Evolutionary conservation across 1,140 invertebrate species (phyloP), one percentile per base, ranked within the genome.

Genomic region (Rhopalosiphum padi): DNA sequence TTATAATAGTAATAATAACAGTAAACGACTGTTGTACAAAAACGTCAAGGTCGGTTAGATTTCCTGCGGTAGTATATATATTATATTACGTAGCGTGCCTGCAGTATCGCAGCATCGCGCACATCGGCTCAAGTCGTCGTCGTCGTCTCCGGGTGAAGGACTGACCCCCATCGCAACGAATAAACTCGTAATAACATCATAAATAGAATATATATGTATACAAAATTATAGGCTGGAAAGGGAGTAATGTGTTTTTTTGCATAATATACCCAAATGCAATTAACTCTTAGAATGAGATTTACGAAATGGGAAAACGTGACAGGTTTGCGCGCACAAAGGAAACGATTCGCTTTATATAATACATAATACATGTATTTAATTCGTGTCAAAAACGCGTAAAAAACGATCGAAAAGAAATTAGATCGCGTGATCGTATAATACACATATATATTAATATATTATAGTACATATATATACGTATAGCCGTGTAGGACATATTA

Each of bases 401-500:
- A 89, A 89, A 89, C 48, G 87, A 89, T 89, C 48, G 87, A n/a
- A 48, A 89, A 89, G 35, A 89, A 89, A 89, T 89, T 89, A 53
- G 87, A 51, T 89, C 46, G 48, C 21, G 46, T 89, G 46, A 53
- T 51, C n/a, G 30, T 88, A 35, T 35, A 51, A 51, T 18, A 51
- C 48, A 51, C 48, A 51, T 15, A 51, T 18, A 51, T 15, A 51
- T 41, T 41, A 41, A 41, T 41, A 41, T 41, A 41, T 41, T 41
- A 41, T 41, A 41, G 41, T 9, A 46, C 9, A 22, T 30, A 43
- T 37, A n/a, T 82, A 15, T 82, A n/a, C 21, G 0, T n/a, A 30
- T 83, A 41, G 46, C 46, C 46, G 22, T 22, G 2, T 37, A 37
- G 37, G 37, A 37, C 37, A 53, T n/a, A n/a, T n/a, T n/a, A n/a